Evolutionary conservation across 2,888 invertebrate genomes (phyloP).

Genomic region (Strigamia transsilvanica): DNA sequence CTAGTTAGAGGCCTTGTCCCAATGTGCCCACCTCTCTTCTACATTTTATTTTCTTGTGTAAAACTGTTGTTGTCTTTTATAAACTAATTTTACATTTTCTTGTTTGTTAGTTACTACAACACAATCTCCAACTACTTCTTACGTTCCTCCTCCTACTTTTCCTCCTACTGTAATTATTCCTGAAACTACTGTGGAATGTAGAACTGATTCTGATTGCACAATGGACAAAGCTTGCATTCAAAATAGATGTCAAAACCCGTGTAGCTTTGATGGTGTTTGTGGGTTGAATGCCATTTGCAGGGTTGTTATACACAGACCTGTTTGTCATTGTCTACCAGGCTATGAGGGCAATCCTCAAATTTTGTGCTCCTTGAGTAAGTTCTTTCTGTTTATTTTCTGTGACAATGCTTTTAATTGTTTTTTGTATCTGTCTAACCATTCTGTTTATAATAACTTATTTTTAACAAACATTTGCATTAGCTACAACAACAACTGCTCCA

Average conservation of each 20-base stretch:
- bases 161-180: not conserved
- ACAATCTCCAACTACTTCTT: no score
- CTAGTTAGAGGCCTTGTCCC: no score
- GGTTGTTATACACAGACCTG: constrained; percentile 58
- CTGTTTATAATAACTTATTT: not conserved
- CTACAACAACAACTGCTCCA: not conserved
- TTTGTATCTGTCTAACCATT: not conserved
- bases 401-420: not conserved
- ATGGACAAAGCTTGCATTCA: constrained; percentile 84
- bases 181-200: constrained; percentile 70
- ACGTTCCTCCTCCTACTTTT: not conserved
- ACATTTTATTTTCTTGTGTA: no score
- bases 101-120: not conserved
- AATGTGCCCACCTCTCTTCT: no score
- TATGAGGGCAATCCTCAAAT: constrained; percentile 58
- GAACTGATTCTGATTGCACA: constrained; percentile 83
- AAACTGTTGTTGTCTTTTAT: no score
- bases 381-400: not conserved
- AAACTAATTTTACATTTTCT: not conserved
- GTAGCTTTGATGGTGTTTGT: constrained; percentile 72
- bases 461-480: constrained; percentile 1
- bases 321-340: constrained; percentile 59
- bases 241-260: constrained; percentile 86
- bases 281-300: constrained; percentile 59
- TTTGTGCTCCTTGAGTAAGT: constrained; percentile 57